These are phyloP conservation scores for Cephus runcator DNA, from an alignment of 2,888 invertebrate genomes.

Conservation along the genomic window DNA sequence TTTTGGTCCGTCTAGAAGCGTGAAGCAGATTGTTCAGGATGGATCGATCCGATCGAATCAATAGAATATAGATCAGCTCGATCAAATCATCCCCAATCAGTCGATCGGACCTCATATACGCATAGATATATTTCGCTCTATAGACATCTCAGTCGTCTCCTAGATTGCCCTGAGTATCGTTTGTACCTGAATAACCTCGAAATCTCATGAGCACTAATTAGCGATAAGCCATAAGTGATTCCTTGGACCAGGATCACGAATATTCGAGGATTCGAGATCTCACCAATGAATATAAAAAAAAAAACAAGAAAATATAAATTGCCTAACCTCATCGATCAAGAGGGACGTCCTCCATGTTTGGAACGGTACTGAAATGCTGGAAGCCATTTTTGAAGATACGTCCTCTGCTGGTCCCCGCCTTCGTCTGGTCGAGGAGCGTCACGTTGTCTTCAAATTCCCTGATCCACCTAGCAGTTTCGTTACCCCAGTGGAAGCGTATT, in stretches of 20 bases:
- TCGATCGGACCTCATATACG: not conserved
- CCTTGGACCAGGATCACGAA: not conserved
- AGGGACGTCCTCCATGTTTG: conserved; percentile 48
- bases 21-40: not conserved
- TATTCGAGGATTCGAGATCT: not conserved
- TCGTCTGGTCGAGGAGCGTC: conserved; percentile 51
- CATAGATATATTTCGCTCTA: not conserved
- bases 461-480: conserved; percentile 56
- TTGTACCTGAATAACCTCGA: conserved; percentile 31
- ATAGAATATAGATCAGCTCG: not conserved
- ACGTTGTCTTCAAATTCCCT: conserved; percentile 58
- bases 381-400: conserved; percentile 66
- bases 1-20: not conserved
- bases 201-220: not conserved
- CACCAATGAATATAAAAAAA: not conserved
- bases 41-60: not conserved
- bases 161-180: conserved; percentile 41
- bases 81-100: not conserved
- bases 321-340: conserved; percentile 47
- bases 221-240: not conserved
- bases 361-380: conserved; percentile 59
- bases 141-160: conserved; percentile 5
- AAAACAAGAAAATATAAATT: not conserved
- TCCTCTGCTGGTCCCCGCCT: conserved; percentile 50
- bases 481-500: conserved; percentile 55